A percentile compares a stretch with the other conserved stretches of the same genome.
Evolutionary conservation across 2,888 invertebrate genomes (phyloP).

Genomic region (Allygus modestus): DNA sequence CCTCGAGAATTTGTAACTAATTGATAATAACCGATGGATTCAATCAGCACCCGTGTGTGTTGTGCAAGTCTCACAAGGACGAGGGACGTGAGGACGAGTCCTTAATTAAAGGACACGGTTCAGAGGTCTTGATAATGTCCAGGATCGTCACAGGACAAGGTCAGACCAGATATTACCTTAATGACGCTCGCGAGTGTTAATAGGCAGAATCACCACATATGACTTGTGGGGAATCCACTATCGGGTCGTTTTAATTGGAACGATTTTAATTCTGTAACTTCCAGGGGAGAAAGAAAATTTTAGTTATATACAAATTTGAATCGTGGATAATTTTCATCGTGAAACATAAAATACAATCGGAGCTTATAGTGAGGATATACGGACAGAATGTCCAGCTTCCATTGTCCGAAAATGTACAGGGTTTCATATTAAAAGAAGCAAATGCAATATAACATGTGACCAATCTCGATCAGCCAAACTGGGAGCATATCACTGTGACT

Average conservation of each 20-base stretch:
- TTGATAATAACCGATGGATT: neutral
- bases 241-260: neutral
- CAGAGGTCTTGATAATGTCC: constrained; percentile 44
- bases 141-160: constrained; percentile 6
- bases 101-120: constrained; percentile 56
- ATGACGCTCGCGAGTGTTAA: neutral
- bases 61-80: constrained; percentile 10
- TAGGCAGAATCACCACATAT: neutral
- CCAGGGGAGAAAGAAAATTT: too few species aligned
- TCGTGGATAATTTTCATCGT: too few species aligned
- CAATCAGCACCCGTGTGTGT: constrained; percentile 1
- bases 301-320: too few species aligned
- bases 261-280: neutral
- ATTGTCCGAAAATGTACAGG: too few species aligned
- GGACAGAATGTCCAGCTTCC: too few species aligned
- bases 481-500: too few species aligned
- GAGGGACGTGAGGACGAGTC: constrained; percentile 12
- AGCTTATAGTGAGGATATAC: too few species aligned
- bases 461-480: too few species aligned
- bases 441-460: too few species aligned
- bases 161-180: neutral
- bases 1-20: neutral
- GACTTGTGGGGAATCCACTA: neutral
- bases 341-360: too few species aligned
- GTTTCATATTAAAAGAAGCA: too few species aligned